Percentiles rank a stretch among this genome's conserved stretches.
Evolutionary conservation across 2,113 vertebrate species (phyloP).

Genomic region (Xiphophorus hellerii): DNA sequence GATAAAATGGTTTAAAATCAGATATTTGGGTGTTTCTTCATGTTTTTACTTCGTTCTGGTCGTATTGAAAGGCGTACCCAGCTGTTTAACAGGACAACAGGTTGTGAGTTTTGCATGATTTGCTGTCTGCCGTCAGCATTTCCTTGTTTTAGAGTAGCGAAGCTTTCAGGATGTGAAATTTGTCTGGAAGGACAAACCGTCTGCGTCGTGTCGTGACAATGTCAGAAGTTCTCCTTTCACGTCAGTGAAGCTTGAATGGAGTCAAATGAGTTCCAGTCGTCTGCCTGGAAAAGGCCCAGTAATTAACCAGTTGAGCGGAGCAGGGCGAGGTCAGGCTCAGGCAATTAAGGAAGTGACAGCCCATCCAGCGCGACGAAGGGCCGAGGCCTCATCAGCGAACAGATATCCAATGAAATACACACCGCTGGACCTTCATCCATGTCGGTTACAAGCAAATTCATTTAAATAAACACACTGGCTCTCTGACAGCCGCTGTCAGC

Average conservation of each 20-base stretch:
- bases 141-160: slow-evolving; percentile 8
- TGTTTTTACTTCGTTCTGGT: not conserved
- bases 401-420: slow-evolving; percentile 28
- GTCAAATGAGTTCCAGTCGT: slow-evolving; percentile 58
- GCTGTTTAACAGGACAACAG: not conserved
- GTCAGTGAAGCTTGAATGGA: slow-evolving; percentile 61
- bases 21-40: not conserved
- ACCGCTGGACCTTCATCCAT: not conserved
- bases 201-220: slow-evolving; percentile 48
- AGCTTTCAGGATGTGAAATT: slow-evolving; percentile 28
- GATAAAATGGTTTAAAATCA: not conserved
- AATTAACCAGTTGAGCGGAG: slow-evolving; percentile 77
- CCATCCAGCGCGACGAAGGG: slow-evolving; percentile 57
- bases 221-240: slow-evolving; percentile 61
- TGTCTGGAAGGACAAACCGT: slow-evolving; percentile 62
- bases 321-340: slow-evolving; percentile 65
- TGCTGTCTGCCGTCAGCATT: not conserved
- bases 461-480: slow-evolving; percentile 49
- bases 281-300: slow-evolving; percentile 67
- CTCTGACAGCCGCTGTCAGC: slow-evolving; percentile 19
- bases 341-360: slow-evolving; percentile 79
- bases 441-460: slow-evolving; percentile 11
- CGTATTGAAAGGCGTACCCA: not conserved
- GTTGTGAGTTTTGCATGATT: not conserved
- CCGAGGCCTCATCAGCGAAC: slow-evolving; percentile 24